Evolutionary conservation across 2,797 vertebrate species (phyloP), one percentile per base, ranked within the genome.

Genomic region (Benthosema pterotum): DNA sequence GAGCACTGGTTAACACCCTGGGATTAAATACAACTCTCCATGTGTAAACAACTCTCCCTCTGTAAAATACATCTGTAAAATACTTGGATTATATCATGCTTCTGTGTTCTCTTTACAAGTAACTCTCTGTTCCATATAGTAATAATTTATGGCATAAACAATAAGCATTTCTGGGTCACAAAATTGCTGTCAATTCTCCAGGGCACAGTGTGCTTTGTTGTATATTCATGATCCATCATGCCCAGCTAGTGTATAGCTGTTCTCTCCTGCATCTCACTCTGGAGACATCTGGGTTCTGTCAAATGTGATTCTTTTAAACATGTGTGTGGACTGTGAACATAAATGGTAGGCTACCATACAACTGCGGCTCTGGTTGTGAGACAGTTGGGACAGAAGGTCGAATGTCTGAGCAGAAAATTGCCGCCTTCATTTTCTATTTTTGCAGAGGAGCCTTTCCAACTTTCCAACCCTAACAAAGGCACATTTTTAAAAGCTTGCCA

Each of bases 91-190:
- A 87, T 74, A 76, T 57, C 60, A 62, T 22, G 8, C 52, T 69
- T 78, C 69, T 28, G 22, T 69, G 57, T 62, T 59, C 65, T 75
- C 59, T 60, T 53, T 69, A 32, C 69, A 80, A 67, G 74, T 69
- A 62, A 57, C 70, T 51, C 14, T 50, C 62, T 60, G 15, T 59
- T 83, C 51, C 38, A 69, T 67, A 47, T 48, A 57, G 60, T 81
- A 86, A 87, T 82, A 87, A 87, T 86, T 82, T 84, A 84, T 87
- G 74, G 77, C 19, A 32, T 72, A 87, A 87, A 88, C 80, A 86
- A 82, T 77, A 78, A 70, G 72, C 57, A 80, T 87, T 88, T 90
- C 84, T 87, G 80, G 85, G 84, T 85, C 86, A 87, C 83, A 80
- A 77, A 77, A 82, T 68, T 1, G 12, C 77, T 74, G 70, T 61